These are phyloP conservation scores for Heliocidaris tuberculata DNA, from an alignment of 35 echinoderm and acorn worm species.

Conservation along the genomic window DNA sequence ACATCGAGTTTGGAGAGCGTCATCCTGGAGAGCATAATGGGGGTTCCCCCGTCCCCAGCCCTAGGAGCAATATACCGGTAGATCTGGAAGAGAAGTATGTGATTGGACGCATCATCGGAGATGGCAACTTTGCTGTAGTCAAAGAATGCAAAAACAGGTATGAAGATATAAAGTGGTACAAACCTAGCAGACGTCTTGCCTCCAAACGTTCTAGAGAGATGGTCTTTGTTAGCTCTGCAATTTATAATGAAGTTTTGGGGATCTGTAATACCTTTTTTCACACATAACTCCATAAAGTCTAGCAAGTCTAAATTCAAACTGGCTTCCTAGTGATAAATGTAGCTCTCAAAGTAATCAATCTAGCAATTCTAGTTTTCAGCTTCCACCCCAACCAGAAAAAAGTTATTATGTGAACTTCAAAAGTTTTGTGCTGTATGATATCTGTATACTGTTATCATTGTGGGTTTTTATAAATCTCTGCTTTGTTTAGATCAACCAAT, in stretches of 20 bases:
- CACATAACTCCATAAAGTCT: too few relatives aligned
- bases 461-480: neutral
- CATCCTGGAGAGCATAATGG: neutral
- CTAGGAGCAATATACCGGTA: conserved; percentile 46
- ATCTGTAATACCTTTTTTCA: too few relatives aligned
- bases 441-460: neutral
- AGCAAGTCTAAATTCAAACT: too few relatives aligned
- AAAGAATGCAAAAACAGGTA: conserved; percentile 96
- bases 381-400: too few relatives aligned
- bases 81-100: conserved; percentile 81
- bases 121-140: conserved; percentile 98
- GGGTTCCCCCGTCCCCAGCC: neutral
- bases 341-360: too few relatives aligned
- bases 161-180: neutral
- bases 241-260: too few relatives aligned
- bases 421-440: too few relatives aligned
- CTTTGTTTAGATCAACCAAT: conserved; percentile 59
- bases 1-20: conserved; percentile 2
- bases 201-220: too few relatives aligned
- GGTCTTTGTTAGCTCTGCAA: too few relatives aligned
- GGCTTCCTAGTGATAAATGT: too few relatives aligned
- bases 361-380: too few relatives aligned
- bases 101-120: conserved; percentile 87
- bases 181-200: neutral
- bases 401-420: too few relatives aligned